Evolutionary conservation across 2,113 vertebrate genomes (phyloP).

Genomic region (Lepus americanus): DNA sequence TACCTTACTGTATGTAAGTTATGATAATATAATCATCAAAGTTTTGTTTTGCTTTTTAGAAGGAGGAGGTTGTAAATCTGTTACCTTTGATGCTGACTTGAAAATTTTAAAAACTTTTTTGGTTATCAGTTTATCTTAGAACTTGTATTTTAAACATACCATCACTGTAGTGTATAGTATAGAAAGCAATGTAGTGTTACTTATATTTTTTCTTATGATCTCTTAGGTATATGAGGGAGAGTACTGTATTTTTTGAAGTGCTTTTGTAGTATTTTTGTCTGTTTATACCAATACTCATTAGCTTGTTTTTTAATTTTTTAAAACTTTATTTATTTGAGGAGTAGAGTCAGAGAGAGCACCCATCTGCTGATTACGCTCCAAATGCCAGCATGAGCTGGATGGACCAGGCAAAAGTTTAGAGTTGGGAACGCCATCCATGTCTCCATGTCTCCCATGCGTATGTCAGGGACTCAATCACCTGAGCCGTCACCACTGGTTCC

Average conservation of each 20-base stretch:
- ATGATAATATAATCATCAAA: background rate
- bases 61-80: background rate
- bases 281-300: background rate
- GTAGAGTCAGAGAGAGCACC: no score
- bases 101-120: constrained; percentile 27
- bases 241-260: background rate
- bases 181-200: background rate
- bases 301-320: background rate
- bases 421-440: no score
- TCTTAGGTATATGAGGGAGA: background rate
- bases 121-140: constrained; percentile 7
- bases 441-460: no score
- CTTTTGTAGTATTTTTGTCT: background rate
- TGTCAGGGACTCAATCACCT: no score
- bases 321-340: no score
- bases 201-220: background rate
- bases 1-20: background rate
- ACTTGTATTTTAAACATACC: constrained; percentile 31
- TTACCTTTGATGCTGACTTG: background rate
- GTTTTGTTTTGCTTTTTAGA: background rate
- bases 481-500: no score
- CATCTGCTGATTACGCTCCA: no score
- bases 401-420: no score
- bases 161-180: background rate
- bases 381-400: no score